A percentile compares a stretch with the other conserved stretches of the same genome.
phyloP scores from a whole-genome alignment of 2,888 invertebrate species.

The Philonicus albiceps region DNA sequence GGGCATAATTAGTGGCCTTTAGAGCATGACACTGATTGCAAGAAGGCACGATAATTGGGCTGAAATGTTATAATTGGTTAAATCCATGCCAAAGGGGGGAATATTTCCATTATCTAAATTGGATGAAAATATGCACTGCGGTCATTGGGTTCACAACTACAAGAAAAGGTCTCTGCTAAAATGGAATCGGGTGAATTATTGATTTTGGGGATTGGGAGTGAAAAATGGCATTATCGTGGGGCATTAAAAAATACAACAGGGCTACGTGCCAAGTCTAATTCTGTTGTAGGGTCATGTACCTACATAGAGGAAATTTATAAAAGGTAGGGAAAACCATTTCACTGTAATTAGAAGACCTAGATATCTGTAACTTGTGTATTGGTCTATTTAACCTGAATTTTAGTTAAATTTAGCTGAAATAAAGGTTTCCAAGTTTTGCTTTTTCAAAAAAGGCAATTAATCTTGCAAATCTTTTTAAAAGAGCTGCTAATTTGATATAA shows the following conservation, averaged over 20 bases:
- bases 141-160: background rate
- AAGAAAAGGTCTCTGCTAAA: background rate
- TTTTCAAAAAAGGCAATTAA: too few species aligned
- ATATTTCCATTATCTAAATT: constrained; percentile 32
- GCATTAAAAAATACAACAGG: background rate
- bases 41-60: constrained; percentile 24
- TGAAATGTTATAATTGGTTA: constrained; percentile 16
- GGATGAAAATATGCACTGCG: constrained; percentile 25
- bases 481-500: too few species aligned
- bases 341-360: background rate
- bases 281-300: background rate
- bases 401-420: too few species aligned
- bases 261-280: background rate
- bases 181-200: background rate
- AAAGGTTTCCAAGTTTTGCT: too few species aligned
- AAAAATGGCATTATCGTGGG: background rate
- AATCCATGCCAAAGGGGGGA: constrained; percentile 20
- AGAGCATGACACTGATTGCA: constrained; percentile 29
- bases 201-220: background rate
- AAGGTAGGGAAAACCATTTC: background rate
- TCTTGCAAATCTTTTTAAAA: too few species aligned
- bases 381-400: too few species aligned
- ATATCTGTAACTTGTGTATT: background rate
- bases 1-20: constrained; percentile 30
- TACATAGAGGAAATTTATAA: background rate